Percentiles rank a stretch among this genome's conserved stretches.
These are phyloP conservation scores for Caranx ignobilis DNA, from an alignment of 2,113 vertebrate species.

Conservation along the genomic window DNA sequence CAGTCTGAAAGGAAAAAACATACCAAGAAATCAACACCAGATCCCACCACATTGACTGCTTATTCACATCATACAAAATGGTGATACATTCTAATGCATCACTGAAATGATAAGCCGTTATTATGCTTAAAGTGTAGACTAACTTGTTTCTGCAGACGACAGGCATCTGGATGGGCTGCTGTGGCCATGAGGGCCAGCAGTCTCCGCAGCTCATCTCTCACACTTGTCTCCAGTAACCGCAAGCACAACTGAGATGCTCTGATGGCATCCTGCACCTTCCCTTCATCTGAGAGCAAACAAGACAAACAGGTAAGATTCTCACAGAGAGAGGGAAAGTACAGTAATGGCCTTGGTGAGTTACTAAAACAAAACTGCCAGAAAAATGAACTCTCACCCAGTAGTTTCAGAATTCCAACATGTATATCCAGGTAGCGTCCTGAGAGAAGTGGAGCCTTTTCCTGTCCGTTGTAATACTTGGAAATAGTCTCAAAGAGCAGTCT, in stretches of 20 bases:
- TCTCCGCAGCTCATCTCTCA: slow-evolving; percentile 84
- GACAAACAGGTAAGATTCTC: not conserved
- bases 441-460: slow-evolving; percentile 85
- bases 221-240: slow-evolving; percentile 80
- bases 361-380: too few species aligned
- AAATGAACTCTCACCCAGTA: slow-evolving; percentile 83
- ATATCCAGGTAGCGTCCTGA: slow-evolving; percentile 83
- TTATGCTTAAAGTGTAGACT: too few species aligned
- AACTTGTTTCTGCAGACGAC: slow-evolving; percentile 87
- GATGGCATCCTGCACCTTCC: slow-evolving; percentile 81
- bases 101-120: too few species aligned
- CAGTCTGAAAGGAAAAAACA: slow-evolving; percentile 76
- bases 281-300: slow-evolving; percentile 76
- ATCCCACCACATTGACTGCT: not conserved
- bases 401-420: slow-evolving; percentile 85
- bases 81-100: not conserved
- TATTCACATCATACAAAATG: not conserved
- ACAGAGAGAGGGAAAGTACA: not conserved
- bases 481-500: slow-evolving; percentile 89
- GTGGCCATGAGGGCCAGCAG: slow-evolving; percentile 84
- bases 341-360: not conserved
- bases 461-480: slow-evolving; percentile 87
- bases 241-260: slow-evolving; percentile 87
- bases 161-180: slow-evolving; percentile 78
- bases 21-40: not conserved